phyloP scores from a whole-genome alignment of 2,797 vertebrate species.

The Morus bassanus region DNA sequence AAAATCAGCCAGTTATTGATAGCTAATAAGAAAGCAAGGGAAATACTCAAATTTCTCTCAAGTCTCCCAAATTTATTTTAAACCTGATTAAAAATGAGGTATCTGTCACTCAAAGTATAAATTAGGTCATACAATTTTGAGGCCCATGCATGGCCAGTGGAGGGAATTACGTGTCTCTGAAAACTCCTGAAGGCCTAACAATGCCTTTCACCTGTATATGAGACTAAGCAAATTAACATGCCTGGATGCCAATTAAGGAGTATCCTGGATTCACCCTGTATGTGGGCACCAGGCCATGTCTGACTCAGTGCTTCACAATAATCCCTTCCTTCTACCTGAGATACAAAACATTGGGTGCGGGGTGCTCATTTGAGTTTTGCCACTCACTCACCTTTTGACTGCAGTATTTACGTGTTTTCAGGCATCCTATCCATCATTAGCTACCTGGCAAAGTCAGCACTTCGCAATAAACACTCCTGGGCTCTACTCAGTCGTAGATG shows the following conservation, averaged over 20 bases:
- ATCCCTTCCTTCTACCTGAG: neutral
- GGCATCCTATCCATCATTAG: neutral
- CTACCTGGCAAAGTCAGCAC: neutral
- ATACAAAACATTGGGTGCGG: neutral
- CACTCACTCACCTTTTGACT: neutral
- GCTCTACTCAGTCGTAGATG: neutral
- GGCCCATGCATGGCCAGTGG: too few relatives aligned
- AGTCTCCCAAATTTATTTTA: neutral
- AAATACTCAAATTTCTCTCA: neutral
- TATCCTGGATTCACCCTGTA: neutral
- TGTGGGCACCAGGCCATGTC: neutral
- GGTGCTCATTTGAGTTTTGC: neutral
- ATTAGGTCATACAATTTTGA: neutral
- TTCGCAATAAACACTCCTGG: neutral
- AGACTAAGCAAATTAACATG: neutral
- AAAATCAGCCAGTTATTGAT: neutral
- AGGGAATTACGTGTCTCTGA: neutral
- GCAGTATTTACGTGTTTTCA: neutral
- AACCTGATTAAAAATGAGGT: neutral
- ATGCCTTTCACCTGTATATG: neutral
- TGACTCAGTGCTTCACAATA: neutral
- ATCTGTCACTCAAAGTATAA: neutral
- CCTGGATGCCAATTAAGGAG: fast-evolving
- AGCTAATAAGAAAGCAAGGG: neutral
- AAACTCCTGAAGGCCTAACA: neutral